These are phyloP conservation scores for Leptonema lineaticorne DNA, from an alignment of 1,140 invertebrate species.

Conservation along the genomic window DNA sequence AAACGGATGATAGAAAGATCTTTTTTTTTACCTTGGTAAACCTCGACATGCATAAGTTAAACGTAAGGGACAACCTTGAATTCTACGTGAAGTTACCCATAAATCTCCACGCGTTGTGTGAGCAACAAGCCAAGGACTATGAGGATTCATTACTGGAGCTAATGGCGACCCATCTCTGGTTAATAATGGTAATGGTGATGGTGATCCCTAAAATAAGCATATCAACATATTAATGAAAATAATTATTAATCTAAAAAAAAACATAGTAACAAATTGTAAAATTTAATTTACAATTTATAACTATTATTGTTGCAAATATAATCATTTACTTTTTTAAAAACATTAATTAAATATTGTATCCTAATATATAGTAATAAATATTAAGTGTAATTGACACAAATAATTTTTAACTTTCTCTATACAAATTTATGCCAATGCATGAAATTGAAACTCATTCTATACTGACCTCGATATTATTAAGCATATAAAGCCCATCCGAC, in stretches of 20 bases:
- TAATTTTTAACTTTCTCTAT: slow-evolving; percentile 64
- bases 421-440: too few species aligned
- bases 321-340: too few species aligned
- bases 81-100: slow-evolving; percentile 78
- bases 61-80: slow-evolving; percentile 57
- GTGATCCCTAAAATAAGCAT: slow-evolving; percentile 4
- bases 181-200: slow-evolving; percentile 8
- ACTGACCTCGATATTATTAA: slow-evolving; percentile 44
- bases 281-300: too few species aligned
- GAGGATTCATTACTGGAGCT: slow-evolving; percentile 89
- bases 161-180: slow-evolving; percentile 66
- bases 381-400: too few species aligned
- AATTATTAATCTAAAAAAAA: background rate
- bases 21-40: slow-evolving; percentile 45
- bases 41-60: slow-evolving; percentile 84
- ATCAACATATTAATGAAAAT: background rate
- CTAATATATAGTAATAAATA: too few species aligned
- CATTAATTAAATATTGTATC: too few species aligned
- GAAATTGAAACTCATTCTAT: too few species aligned
- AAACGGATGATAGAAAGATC: background rate
- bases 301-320: too few species aligned
- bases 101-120: slow-evolving; percentile 90
- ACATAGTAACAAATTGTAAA: slow-evolving; percentile 41
- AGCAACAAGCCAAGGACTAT: slow-evolving; percentile 81
- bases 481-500: slow-evolving; percentile 74